Conservation (phyloP, 2,113 vertebrate genomes). For the Nansenia antarctica region DNA sequence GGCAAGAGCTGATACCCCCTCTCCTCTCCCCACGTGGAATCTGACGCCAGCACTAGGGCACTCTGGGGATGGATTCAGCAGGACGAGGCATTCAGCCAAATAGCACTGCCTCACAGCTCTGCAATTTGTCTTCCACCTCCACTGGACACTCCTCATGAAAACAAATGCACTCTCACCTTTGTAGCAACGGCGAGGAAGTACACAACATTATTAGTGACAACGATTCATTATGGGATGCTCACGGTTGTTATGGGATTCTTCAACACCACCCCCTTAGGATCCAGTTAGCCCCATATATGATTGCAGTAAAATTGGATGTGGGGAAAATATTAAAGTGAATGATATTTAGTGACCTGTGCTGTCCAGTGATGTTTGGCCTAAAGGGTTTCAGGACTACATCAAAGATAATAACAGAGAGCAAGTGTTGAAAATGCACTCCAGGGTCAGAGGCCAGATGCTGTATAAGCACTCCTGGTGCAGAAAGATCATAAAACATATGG, state of each 20-base stretch:
- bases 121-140: conserved; percentile 68
- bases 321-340: conserved; percentile 24
- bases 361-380: conserved; percentile 38
- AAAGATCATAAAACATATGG: conserved; percentile 66
- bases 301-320: conserved; percentile 34
- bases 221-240: conserved; percentile 48
- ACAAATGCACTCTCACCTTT: conserved; percentile 73
- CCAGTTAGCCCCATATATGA: conserved; percentile 41
- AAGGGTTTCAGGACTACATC: conserved; percentile 41
- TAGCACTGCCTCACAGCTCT: conserved; percentile 47
- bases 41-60: conserved; percentile 60
- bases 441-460: conserved; percentile 64
- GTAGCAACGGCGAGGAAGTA: conserved; percentile 48
- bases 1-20: conserved; percentile 65
- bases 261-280: conserved; percentile 37
- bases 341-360: conserved; percentile 45
- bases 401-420: conserved; percentile 44
- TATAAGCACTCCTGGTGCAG: conserved; percentile 61
- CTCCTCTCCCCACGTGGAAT: conserved; percentile 54
- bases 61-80: conserved; percentile 57
- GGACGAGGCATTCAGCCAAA: conserved; percentile 63
- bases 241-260: conserved; percentile 49
- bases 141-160: conserved; percentile 67
- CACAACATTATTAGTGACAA: conserved; percentile 46
- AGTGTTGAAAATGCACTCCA: conserved; percentile 55